Evolutionary conservation across 2,113 vertebrate genomes (phyloP).

Genomic region (Nestor notabilis): DNA sequence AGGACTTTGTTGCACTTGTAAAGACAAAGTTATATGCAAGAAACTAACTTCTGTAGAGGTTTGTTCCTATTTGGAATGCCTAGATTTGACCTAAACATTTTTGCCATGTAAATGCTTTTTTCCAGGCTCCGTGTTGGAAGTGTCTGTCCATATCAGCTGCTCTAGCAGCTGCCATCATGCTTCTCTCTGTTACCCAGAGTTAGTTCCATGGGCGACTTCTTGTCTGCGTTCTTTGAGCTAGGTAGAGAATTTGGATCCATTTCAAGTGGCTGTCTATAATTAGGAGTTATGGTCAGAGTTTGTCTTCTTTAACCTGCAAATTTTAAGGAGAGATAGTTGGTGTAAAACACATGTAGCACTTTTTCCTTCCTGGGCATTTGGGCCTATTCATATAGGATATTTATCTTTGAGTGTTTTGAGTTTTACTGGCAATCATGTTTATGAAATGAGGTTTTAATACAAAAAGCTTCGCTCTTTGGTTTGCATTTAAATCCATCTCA

Average conservation of each 20-base stretch:
- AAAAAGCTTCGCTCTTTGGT: background rate
- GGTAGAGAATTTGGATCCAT: constrained; percentile 19
- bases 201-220: background rate
- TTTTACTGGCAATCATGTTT: background rate
- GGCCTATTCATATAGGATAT: background rate
- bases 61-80: background rate
- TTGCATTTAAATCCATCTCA: background rate
- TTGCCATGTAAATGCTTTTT: background rate
- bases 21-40: background rate
- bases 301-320: background rate
- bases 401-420: background rate
- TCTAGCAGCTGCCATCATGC: constrained; percentile 17
- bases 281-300: background rate
- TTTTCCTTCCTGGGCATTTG: background rate
- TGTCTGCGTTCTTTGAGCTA: constrained; percentile 7
- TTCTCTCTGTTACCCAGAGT: background rate
- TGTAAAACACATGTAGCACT: background rate
- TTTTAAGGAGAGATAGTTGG: background rate
- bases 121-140: background rate
- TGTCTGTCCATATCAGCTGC: background rate
- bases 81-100: background rate
- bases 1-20: background rate
- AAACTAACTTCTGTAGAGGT: background rate
- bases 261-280: constrained; percentile 17
- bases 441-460: background rate